phyloP scores from a whole-genome alignment of 2,797 vertebrate genomes.

The Tamandua tetradactyla region DNA sequence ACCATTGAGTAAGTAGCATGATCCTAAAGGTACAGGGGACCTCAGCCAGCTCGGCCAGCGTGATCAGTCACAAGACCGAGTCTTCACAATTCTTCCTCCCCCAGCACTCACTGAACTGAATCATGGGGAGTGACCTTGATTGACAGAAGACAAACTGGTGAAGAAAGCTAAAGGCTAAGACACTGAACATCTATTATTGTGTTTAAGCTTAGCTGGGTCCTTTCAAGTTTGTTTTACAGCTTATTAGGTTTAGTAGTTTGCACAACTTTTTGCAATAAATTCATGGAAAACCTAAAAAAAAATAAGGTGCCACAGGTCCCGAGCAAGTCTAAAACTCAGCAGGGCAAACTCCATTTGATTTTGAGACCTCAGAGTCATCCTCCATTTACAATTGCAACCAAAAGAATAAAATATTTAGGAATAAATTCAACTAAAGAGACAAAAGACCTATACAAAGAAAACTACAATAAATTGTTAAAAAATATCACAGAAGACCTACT shows the following conservation, averaged over 20 bases:
- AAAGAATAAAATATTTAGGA: too few species aligned
- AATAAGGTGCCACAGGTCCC: too few species aligned
- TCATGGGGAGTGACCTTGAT: conserved; percentile 64
- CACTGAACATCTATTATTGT: conserved; percentile 82
- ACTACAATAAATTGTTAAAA: too few species aligned
- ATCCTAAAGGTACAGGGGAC: conserved; percentile 19
- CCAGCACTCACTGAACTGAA: not conserved
- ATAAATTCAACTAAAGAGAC: too few species aligned
- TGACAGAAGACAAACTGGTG: conserved; percentile 68
- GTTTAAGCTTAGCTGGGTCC: conserved; percentile 85
- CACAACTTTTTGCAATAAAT: conserved; percentile 91
- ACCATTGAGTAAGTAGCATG: conserved; percentile 57
- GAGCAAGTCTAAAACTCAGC: too few species aligned
- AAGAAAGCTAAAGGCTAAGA: conserved; percentile 83
- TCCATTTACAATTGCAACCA: too few species aligned
- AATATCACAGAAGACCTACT: too few species aligned
- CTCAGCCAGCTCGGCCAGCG: not conserved
- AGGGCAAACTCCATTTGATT: too few species aligned
- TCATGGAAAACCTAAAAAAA: not conserved
- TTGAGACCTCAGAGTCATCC: too few species aligned
- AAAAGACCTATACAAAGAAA: too few species aligned
- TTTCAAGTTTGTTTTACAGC: conserved; percentile 86
- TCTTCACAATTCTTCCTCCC: not conserved
- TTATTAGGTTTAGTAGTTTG: conserved; percentile 89
- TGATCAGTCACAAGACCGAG: not conserved